Evolutionary conservation across 2,113 vertebrate genomes (phyloP), one percentile per base, ranked within the genome.

Genomic region (Delphinus delphis): DNA sequence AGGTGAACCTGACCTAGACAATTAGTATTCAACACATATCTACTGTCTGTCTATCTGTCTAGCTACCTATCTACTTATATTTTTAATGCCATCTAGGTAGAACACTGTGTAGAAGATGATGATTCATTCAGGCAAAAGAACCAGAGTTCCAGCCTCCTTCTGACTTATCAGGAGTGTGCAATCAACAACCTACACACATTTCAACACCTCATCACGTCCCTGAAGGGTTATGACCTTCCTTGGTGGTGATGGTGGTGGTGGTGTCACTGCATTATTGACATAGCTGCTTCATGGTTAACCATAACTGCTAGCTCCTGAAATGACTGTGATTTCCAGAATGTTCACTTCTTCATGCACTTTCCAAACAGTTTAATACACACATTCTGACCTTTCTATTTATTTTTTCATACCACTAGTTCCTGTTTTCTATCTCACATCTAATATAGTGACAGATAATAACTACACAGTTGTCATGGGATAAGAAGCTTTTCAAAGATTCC

Each of bases 401-500:
- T 73, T 91, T 50, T 80, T 81, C 47, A 13, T 60, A 36, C 23
- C 38, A 76, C n/a, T 85, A 33, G 7, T 53, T 95, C 28, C 47
- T 80, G 90, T 41, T 84, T 95, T 90, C 50, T 71, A 87, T 55
- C 36, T 83, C 53, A 65, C 28, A 55, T 68, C 26, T 80, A 88
- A 83, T 31, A 62, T 31, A 20, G 38, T 85, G 73, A 90, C 76
- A 90, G 36, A 62, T 44, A 84, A 73, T 79, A 44, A 90, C 96
- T 96, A 55, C 36, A 55, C 28, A 91, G 90, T 70, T 90, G 71
- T 95, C 36, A 53, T 58, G 33, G 67, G 60, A 90, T 87, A 85
- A 68, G 41, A 94, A 90, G 8, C 63, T 79, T 63, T 84, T 95
- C 58, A 26, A 88, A 92, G 53, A 85, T 68, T 85, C 85, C 71